Base-by-base conservation (phyloP, 2,797 vertebrate genomes). In the Clarias laeviceps region DNA sequence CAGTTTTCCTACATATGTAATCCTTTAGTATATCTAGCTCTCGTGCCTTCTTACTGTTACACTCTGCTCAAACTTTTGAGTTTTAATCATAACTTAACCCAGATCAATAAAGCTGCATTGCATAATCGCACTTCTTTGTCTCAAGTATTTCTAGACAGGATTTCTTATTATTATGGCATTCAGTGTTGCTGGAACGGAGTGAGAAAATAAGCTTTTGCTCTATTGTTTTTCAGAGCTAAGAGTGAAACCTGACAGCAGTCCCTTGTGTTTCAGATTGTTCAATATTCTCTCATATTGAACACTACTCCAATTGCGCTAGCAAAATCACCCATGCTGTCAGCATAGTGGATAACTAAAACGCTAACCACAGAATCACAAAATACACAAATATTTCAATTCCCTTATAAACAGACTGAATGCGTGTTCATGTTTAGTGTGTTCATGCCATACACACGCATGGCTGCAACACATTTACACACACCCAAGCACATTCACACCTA, bases 401-500 rank as follows among this genome's bases (percentile, higher is more conserved):
- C 45, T 50, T 50, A 45, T 40, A 40, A 62, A 62, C 15, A 17
- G 34, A 62, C 29, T 76, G 18, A 34, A 9, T 37, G 66, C 6
- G 34, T 54, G n/a, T 54, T 56, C n/a, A 29, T 61, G 29, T 77
- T 77, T 54, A 61, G 3, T 61, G 76, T 24, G 20, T 78, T 78
- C 11, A 18, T 37, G 32, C 32, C 50, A 82, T 32, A 45, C 50
- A 29, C 77, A 90, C 92, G 37, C 57, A 64, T 40, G 34, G 59
- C 3, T 45, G 18, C 34, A 45, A 64, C 59, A 45, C 59, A 40
- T 79, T 72, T 61, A 17, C 84, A 82, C 61, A 82, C 61, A 85
- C 29, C 18, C 40, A 74, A 11, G 76, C 85, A 50, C 32, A 82
- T 68, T 59, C 64, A 40, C 78, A 91, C 92, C 91, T 94, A 91